phyloP scores from a whole-genome alignment of 2,888 invertebrate genomes.

The Melanostoma mellinum region DNA sequence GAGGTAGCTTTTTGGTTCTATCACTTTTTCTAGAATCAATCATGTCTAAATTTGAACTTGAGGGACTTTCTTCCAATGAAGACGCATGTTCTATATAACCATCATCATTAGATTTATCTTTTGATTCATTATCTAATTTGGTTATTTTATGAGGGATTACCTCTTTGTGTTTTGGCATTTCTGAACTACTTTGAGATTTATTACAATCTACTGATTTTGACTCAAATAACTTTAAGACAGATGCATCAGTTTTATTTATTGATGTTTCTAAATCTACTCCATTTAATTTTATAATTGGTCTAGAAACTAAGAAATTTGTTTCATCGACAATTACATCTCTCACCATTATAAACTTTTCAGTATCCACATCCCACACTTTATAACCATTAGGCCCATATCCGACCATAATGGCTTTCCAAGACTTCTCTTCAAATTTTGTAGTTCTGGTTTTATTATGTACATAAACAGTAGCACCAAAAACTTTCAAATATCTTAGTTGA shows the following conservation, averaged over 20 bases:
- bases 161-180: slow-evolving; percentile 28
- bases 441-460: slow-evolving; percentile 46
- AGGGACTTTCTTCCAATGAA: background rate
- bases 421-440: slow-evolving; percentile 42
- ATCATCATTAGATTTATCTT: slow-evolving; percentile 5
- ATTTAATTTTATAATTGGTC: slow-evolving; percentile 35
- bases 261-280: slow-evolving; percentile 45
- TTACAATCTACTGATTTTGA: slow-evolving; percentile 46
- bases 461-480: slow-evolving; percentile 46
- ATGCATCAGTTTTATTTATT: slow-evolving; percentile 63
- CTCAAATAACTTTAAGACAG: slow-evolving; percentile 21
- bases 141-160: slow-evolving; percentile 30
- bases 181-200: slow-evolving; percentile 33
- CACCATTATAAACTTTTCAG: slow-evolving; percentile 75
- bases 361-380: slow-evolving; percentile 77
- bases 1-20: slow-evolving; percentile 24
- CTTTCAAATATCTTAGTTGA: slow-evolving; percentile 44
- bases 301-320: slow-evolving; percentile 74
- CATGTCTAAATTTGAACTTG: slow-evolving; percentile 5
- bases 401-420: slow-evolving; percentile 47
- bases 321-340: slow-evolving; percentile 79
- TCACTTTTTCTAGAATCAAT: slow-evolving; percentile 31
- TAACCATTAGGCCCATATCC: slow-evolving; percentile 74
- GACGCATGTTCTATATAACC: slow-evolving; percentile 2
- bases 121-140: slow-evolving; percentile 33